Evolutionary conservation across 2,113 vertebrate genomes (phyloP), one percentile per base, ranked within the genome.

Genomic region (Callipepla californica): DNA sequence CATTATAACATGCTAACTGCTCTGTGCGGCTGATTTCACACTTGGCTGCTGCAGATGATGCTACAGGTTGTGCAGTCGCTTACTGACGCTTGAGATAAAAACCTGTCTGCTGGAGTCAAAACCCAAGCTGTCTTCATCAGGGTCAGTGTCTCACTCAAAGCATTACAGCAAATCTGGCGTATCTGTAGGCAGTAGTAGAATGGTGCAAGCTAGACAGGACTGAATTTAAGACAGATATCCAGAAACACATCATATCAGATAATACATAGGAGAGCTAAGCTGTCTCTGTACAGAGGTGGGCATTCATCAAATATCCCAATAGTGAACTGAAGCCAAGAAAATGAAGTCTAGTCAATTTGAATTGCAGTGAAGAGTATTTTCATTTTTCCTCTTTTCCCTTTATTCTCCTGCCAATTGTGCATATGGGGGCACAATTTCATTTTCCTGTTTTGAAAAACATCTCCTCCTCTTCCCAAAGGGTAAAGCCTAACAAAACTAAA

Each of bases 31-130:
- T 74, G 91, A 92, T 94, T 87, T 89, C 85, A 91, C 93, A 91
- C 75, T 90, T 30, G 87, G 68, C 66, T 93, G 80, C 2, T 77
- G 75, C 13, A 87, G 81, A 73, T 80, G 87, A 80, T 72, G 91
- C 85, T 83, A 59, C 79, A 68, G 87, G 94, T 89, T 89, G 36
- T 9, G 42, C 38, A 55, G 78, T 22, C 10, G 5, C 69, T 66
- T 93, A 42, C 91, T 89, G 91, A 94, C 84, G 45, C 8, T 3
- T 48, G 10, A 59, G 90, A 90, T 90, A 80, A 88, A 95, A 88
- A 44, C 73, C 77, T 61, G 51, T 7, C 73, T 72, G 69, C 77
- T 65, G 62, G 66, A 94, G 58, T 62, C 83, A 81, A 78, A 85
- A 23, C 72, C 79, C 0, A 61, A 83, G 68, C 57, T 74, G 72